Conservation (phyloP, 2,888 invertebrate species). For the Adineta ricciae region DNA sequence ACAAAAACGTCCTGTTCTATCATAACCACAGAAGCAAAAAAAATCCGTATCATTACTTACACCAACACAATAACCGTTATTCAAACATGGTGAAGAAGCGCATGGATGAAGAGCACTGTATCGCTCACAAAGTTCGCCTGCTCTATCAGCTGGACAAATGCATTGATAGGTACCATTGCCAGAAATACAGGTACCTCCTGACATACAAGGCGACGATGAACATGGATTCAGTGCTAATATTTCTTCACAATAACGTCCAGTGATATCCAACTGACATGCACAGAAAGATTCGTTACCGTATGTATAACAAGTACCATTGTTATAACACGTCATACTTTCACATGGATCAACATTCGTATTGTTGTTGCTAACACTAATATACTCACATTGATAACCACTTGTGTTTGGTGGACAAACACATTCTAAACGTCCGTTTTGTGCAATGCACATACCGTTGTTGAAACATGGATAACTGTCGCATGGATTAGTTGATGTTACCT, state of each 20-base stretch:
- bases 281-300: too few relatives aligned
- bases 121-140: background rate
- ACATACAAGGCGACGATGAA: background rate
- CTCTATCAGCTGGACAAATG: background rate
- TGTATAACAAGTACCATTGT: too few relatives aligned
- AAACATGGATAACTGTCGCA: background rate
- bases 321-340: too few relatives aligned
- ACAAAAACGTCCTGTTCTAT: background rate
- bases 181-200: background rate
- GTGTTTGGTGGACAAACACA: too few relatives aligned
- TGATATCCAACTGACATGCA: too few relatives aligned
- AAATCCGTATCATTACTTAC: background rate
- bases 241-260: too few relatives aligned
- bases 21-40: background rate
- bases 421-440: too few relatives aligned
- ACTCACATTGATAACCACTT: too few relatives aligned
- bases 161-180: background rate
- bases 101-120: background rate
- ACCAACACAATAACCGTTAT: background rate
- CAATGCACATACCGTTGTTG: too few relatives aligned
- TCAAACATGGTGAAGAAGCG: background rate
- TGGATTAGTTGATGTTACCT: background rate
- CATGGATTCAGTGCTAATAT: too few relatives aligned
- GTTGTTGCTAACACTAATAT: too few relatives aligned
- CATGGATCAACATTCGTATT: too few relatives aligned